These are phyloP conservation scores for Passerina amoena DNA, from an alignment of 2,113 vertebrate species.

Conservation along the genomic window DNA sequence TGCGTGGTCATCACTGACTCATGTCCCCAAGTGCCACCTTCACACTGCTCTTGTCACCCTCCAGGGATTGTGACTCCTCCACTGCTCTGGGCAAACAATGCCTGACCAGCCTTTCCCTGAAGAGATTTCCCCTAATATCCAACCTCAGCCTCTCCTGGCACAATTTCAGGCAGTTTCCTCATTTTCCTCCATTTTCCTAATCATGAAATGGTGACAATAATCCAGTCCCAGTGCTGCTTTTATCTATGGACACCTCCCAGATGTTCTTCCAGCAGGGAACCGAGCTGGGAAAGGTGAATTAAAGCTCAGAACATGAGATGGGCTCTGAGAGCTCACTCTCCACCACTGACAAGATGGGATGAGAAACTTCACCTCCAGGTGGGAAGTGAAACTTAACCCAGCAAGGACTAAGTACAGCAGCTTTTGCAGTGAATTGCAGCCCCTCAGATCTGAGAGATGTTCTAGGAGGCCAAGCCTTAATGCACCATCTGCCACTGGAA, in stretches of 20 bases:
- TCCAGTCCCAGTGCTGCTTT: neutral
- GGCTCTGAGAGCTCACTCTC: neutral
- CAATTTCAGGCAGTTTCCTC: neutral
- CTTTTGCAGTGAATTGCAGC: neutral
- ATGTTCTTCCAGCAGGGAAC: neutral
- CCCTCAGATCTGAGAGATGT: neutral
- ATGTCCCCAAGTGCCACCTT: neutral
- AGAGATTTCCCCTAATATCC: neutral
- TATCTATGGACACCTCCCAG: neutral
- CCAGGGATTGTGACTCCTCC: neutral
- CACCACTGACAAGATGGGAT: neutral
- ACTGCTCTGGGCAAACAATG: neutral
- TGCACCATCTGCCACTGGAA: neutral
- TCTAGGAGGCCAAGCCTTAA: neutral
- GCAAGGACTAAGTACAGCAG: neutral
- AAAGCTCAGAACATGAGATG: fast-evolving
- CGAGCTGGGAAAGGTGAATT: neutral
- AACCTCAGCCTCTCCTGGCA: neutral
- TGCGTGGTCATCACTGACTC: neutral
- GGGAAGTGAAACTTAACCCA: neutral
- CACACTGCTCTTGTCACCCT: neutral
- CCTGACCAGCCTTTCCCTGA: neutral
- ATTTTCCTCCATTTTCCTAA: neutral
- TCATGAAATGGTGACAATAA: neutral
- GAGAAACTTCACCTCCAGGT: neutral